Evolutionary conservation across 1,140 invertebrate genomes (phyloP), one percentile per base, ranked within the genome.

Genomic region (Micrasema longulum): DNA sequence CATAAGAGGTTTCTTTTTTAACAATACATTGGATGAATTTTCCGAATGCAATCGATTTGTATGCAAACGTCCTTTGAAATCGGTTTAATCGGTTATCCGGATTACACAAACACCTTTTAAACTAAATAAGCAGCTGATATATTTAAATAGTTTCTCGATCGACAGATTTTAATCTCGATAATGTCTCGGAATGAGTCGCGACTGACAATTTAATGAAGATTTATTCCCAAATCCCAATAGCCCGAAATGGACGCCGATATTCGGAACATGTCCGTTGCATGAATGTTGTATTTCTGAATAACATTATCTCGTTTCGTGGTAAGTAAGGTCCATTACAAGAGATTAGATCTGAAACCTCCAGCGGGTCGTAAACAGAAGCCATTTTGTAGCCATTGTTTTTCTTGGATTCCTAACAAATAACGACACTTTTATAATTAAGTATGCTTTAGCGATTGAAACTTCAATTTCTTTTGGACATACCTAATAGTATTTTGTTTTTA

Each of bases 201-300:
- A 26, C 45, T 5, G 60, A 22, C 22, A 47, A 45, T 47, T 47
- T 64, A 64, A 64, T 64, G 60, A 64, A 64, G 60, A 64, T 64
- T 64, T 45, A 64, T 64, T 64, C 41, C 7, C 10, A 20, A 31
- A 35, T 22, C 35, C 5, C 12, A 16, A 14, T 9, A 9, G 18
- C 55, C 22, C 36, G 11, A 60, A 60, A 60, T 11, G 36, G 36
- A 60, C 16, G 36, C 55, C 35, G 55, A 60, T 31, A 4, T 31
- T 31, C 26, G 26, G 2, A 31, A 7, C 26, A 31, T 31, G 26
- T 31, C 26, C 26, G 26, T 7, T 7, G 26, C n/a, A 31, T 31
- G 26, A 31, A 7, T 31, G 26, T 31, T 4, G 26, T 31, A 31
- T 31, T 31, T 31, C 55, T 18, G 36, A 41, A 60, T 38, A 41